A percentile compares a stretch with the other conserved stretches of the same genome.
Evolutionary conservation across 1,140 invertebrate genomes (phyloP).

Genomic region (Drosophila watanabei): DNA sequence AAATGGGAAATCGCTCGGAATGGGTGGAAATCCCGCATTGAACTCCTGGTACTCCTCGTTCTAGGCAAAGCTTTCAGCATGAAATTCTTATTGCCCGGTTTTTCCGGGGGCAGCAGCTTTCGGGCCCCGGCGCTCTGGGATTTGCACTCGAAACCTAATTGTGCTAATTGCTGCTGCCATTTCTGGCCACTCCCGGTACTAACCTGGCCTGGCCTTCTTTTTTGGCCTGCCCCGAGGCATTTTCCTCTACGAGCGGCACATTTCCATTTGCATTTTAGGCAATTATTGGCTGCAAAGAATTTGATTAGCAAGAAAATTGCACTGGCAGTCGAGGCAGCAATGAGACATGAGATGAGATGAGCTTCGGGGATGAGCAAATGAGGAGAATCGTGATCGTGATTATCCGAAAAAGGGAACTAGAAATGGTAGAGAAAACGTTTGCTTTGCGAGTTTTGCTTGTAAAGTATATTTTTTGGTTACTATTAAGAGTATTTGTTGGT

Average conservation of each 20-base stretch:
- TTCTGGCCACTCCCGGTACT: constrained; percentile 12
- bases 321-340: constrained; percentile 19
- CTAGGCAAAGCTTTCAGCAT: constrained; percentile 76
- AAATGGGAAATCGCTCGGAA: constrained; percentile 9
- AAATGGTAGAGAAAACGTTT: neutral
- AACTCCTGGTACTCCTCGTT: neutral
- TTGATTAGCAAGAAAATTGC: constrained; percentile 75
- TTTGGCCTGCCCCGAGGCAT: constrained; percentile 28
- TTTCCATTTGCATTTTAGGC: constrained; percentile 82
- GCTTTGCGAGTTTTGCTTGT: neutral
- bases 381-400: constrained; percentile 15
- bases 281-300: constrained; percentile 78
- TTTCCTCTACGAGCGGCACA: constrained; percentile 25
- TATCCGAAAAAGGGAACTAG: neutral
- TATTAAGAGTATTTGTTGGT: neutral
- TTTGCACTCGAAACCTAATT: constrained; percentile 85
- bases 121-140: constrained; percentile 69
- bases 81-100: constrained; percentile 71
- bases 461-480: neutral
- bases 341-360: constrained; percentile 8
- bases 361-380: constrained; percentile 23
- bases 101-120: constrained; percentile 25
- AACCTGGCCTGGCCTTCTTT: constrained; percentile 31
- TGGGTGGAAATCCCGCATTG: constrained; percentile 35
- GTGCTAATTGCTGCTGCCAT: constrained; percentile 74